Base-by-base conservation (phyloP, 1,140 invertebrate species). In the Zaprionus gabonicus region DNA sequence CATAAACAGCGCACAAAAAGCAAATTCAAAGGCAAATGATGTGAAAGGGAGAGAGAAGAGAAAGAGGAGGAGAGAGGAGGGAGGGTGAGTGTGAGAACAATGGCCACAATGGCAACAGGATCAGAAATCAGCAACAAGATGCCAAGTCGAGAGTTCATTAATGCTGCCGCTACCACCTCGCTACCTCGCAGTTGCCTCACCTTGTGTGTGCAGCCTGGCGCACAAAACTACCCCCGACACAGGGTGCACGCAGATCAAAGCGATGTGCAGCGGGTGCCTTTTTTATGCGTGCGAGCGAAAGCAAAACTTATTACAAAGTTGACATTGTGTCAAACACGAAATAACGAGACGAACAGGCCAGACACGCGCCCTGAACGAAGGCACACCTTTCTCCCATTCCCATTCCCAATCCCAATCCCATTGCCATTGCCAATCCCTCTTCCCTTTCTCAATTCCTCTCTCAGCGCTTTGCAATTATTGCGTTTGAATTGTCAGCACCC, bases 401-500 rank as follows among this genome's bases (percentile, higher is more conserved):
- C n/a, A n/a, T n/a, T 20, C 12, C 66, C 69, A 73, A 23, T 20
- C 34, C 46, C 44, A 31, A 64, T 17, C 71, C 31, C 49, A 68
- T 56, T 70, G 81, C 68, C 41, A 72, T 17, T 27, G 55, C 46
- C 41, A 23, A 65, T 17, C 64, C 25, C 15, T 38, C 41, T 53
- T 64, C 57, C 75, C 23, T 2, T 23, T 44, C 78, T 73, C 82
- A 90, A 90, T 90, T 90, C 23, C 23, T 23, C 23, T 23, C 23
- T 23, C 23, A 23, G 23, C 23, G 0, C 23, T 23, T 23, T 23
- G 23, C 82, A 90, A 90, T 90, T 90, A 90, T 90, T 90, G 85
- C 80, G 82, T 90, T 90, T 80, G 86, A 90, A 91, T 90, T 90
- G 85, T 88, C 84, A 88, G 90, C 84, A 88, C 84, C 84, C 84